Percentiles rank a stretch among this genome's conserved stretches.
Evolutionary conservation across 2,797 vertebrate species (phyloP).

Genomic region (Cossypha dichroa): DNA sequence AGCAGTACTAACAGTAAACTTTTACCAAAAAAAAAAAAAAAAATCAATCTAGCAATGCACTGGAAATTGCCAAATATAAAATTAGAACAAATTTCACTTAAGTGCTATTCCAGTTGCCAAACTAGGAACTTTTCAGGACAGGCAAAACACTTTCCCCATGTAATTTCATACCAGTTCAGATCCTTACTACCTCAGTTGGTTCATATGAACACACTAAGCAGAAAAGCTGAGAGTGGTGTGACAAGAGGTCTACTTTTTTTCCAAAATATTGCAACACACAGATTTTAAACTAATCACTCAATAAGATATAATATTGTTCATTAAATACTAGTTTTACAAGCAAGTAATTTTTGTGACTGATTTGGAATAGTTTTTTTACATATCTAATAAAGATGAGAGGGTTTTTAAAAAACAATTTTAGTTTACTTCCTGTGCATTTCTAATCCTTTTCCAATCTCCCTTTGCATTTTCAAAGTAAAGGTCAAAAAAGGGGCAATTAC

Average conservation of each 20-base stretch:
- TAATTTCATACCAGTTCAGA: neutral
- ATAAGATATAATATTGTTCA: neutral
- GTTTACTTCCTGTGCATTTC: neutral
- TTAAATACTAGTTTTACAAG: neutral
- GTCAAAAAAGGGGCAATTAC: neutral
- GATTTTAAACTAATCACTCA: neutral
- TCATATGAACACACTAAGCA: accelerated
- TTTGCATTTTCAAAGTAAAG: neutral
- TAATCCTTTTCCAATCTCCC: neutral
- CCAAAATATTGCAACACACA: neutral
- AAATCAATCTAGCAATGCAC: neutral
- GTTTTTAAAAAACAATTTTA: neutral
- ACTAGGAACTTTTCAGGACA: neutral
- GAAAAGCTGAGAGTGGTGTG: neutral
- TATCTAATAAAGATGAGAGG: neutral
- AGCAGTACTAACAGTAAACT: neutral
- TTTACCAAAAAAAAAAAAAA: neutral
- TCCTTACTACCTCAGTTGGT: neutral
- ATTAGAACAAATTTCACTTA: neutral
- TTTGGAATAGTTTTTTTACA: neutral
- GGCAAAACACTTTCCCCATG: neutral
- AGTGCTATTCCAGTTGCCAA: neutral
- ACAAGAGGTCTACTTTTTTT: neutral
- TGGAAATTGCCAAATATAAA: neutral
- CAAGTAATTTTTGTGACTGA: neutral